Evolutionary conservation across 2,888 invertebrate genomes (phyloP).

Genomic region (Sycophila texana): DNA sequence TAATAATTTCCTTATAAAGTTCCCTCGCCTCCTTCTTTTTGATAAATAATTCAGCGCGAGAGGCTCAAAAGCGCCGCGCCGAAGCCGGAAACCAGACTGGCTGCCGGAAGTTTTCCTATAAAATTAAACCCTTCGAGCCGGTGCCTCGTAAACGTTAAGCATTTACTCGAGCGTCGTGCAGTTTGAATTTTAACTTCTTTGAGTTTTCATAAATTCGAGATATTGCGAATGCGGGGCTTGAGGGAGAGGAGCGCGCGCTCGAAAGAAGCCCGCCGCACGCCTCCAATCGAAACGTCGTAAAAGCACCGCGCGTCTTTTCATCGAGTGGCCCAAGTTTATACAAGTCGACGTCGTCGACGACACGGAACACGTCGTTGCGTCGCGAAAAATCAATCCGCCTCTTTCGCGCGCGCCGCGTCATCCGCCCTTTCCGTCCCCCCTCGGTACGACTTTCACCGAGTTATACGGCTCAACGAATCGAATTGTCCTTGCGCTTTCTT

Average conservation of each 20-base stretch:
- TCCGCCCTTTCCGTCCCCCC: not conserved
- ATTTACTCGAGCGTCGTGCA: slow-evolving; percentile 44
- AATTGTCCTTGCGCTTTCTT: slow-evolving; percentile 42
- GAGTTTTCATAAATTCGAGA: slow-evolving; percentile 45
- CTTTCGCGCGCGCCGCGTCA: not conserved
- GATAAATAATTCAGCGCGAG: slow-evolving; percentile 54
- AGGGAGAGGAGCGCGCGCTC: not conserved
- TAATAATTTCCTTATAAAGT: slow-evolving; percentile 55
- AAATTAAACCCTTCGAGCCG: slow-evolving; percentile 48
- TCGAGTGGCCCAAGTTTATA: slow-evolving; percentile 25
- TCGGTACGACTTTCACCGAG: slow-evolving; percentile 15
- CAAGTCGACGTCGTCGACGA: slow-evolving; percentile 2
- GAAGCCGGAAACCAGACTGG: not conserved
- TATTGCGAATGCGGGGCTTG: not conserved
- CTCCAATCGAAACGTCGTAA: slow-evolving; percentile 31
- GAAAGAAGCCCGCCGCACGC: not conserved
- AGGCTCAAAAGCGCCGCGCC: slow-evolving; percentile 34
- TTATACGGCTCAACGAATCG: slow-evolving; percentile 23
- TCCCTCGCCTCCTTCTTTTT: slow-evolving; percentile 46
- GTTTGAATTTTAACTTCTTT: slow-evolving; percentile 47
- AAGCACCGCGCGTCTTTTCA: slow-evolving; percentile 9
- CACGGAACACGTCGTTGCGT: not conserved
- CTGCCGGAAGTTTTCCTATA: slow-evolving; percentile 48
- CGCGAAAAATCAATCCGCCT: slow-evolving; percentile 41
- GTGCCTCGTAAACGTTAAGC: slow-evolving; percentile 48